Base-by-base conservation (phyloP, 2,888 invertebrate genomes). In the Apoderus coryli region DNA sequence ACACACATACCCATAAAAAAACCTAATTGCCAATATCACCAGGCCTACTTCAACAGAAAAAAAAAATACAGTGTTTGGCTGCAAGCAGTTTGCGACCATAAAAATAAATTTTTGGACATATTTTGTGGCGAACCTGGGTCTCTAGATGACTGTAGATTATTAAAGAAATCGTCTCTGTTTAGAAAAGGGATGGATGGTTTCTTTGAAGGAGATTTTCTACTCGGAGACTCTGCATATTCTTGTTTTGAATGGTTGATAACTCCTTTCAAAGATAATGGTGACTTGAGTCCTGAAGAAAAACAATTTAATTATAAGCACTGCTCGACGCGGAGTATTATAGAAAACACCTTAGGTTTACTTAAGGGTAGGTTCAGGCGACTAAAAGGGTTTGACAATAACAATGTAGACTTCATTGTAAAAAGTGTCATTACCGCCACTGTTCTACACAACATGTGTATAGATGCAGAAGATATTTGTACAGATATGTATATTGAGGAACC, bases 61-160 rank as follows among this genome's bases (percentile, higher is more conserved):
- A 14, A 24, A 10, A 35, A 27, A 11, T 31, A 41, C 15, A 38
- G 36, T 19, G 26, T 41, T 5, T 12, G 38, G 3, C 15, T 39
- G 10, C 38, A 38, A 30, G 39, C 27, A 10, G 29, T 42, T 11
- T 33, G 28, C 10, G 29, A 37, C 30, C 13, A 13, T 22, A 22
- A 33, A 25, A 35, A 29, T 22, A 25, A 15, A 22, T 37, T 40
- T 19, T 29, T 32, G 10, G 28, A 40, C 29, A 28, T 39, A 15
- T 37, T 28, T 30, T 29, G 29, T 22, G 40, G 36, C n/a, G 36
- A 40, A 32, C 36, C 34, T 11, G 38, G 41, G 4, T 39, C 36
- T 3, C 15, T 38, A 16, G 37, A 41, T 16, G 40, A 42, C 39
- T 41, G 39, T 10, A 36, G 41, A 26, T 36, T 45, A 23, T 39